A percentile compares a stretch with the other conserved stretches of the same genome.
These are phyloP conservation scores for Artibeus jamaicensis DNA, from an alignment of 2,797 vertebrate species.

Conservation along the genomic window DNA sequence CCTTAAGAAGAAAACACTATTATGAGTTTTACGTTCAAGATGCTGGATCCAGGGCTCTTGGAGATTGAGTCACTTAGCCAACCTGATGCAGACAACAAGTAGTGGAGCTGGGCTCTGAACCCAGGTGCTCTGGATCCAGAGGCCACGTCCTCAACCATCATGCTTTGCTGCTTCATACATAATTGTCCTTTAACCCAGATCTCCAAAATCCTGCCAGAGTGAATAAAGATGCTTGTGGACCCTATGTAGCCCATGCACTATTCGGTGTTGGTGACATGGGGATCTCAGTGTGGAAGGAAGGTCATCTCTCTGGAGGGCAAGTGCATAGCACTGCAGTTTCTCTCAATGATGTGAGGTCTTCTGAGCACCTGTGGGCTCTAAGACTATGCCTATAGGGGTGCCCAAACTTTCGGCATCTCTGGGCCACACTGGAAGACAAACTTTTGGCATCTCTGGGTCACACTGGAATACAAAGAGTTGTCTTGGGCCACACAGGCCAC, in stretches of 20 bases:
- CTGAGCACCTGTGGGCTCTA: background rate
- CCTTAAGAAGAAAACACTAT: background rate
- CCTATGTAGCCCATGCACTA: background rate
- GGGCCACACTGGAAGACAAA: too few species aligned
- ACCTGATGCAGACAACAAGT: background rate
- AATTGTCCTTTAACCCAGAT: background rate
- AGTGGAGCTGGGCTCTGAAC: background rate
- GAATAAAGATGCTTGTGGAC: background rate
- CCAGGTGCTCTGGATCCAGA: background rate
- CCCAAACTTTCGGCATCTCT: too few species aligned
- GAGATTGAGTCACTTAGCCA: background rate
- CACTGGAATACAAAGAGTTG: too few species aligned
- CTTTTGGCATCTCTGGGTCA: too few species aligned
- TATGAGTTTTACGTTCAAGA: background rate
- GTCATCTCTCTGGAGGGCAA: background rate
- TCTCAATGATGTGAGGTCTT: background rate
- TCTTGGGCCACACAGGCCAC: too few species aligned
- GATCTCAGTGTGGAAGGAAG: background rate
- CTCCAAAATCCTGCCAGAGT: background rate
- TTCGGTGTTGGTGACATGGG: background rate
- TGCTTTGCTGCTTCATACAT: background rate
- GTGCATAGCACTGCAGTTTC: background rate
- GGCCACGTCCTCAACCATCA: background rate
- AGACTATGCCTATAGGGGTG: background rate
- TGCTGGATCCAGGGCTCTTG: background rate